Base-by-base conservation (phyloP, 2,113 vertebrate genomes). In the Nothoprocta perdicaria region DNA sequence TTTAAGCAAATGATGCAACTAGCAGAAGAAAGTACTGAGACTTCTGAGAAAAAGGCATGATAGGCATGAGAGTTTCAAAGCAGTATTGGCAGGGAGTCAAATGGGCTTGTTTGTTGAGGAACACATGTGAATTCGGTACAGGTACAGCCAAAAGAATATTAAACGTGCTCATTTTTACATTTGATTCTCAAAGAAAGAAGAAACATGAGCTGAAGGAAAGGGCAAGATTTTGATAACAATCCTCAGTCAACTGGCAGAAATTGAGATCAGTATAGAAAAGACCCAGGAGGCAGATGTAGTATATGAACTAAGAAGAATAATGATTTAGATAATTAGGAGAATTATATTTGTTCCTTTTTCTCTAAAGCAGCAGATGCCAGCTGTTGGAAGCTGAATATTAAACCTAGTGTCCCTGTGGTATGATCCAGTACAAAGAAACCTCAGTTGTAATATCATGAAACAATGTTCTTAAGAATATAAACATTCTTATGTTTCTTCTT, bases 221-320 rank as follows among this genome's bases (percentile, higher is more conserved):
- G 58, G 67, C 78, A 79, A 88, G 66, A 55, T 58, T 71, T 84
- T 89, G 72, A 31, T 82, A 80, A 79, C 69, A 50, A 63, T 87
- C 82, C 93, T 45, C 78, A 93, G 41, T 62, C 35, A 93, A 93
- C 67, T 77, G 15, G 27, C 57, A 58, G 81, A 87, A 88, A 90
- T 19, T 57, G 63, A 86, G 75, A 73, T 92, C 63, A 69, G 31
- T 84, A 58, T 71, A 79, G 95, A 96, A 63, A 18, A 58, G 78
- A 80, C 88, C 55, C 81, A 74, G 68, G 84, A 96, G 93, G 68
- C 75, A 90, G 55, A 62, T 14, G 0, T n/a, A 93, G 38, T 89
- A 93, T 93, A 87, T 93, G 90, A 90, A 89, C 80, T 79, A 89
- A 82, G 78, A 82, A 90, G 75, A 94, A 87, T 76, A 95, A 90